Evolutionary conservation across 2,888 invertebrate genomes (phyloP), one percentile per base, ranked within the genome.

Genomic region (Pammene aurita): DNA sequence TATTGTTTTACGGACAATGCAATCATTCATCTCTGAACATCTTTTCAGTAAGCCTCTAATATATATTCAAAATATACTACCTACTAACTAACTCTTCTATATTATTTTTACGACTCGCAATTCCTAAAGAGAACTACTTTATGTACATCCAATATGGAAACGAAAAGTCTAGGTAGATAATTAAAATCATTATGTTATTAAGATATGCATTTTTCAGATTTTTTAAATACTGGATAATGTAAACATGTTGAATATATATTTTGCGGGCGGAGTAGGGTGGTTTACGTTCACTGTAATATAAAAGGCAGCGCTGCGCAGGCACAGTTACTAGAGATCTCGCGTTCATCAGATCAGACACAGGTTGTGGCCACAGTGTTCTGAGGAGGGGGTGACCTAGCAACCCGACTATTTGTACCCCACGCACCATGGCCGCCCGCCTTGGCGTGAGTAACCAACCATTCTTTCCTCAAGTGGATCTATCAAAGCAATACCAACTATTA

Each of bases 221-320:
- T 75, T 75, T 26, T 26, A 26, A 26, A 14, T 48, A 9, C 16
- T 71, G 61, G 72, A 71, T 77, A 76, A 82, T 77, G 77, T 80
- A 78, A 79, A 74, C 74, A 72, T 74, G 79, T 78, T 81, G 77
- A 75, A 79, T 77, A 78, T 76, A 72, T 77, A 77, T 78, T 81
- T 78, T 74, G 68, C 72, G 74, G 52, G 50, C 71, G 77, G 81
- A 84, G 90, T 85, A 89, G 89, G 89, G 89, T 88, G 81, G 84
- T 80, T 83, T 76, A 81, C 87, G 81, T 89, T 90, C 90, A 87
- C 89, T 83, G 84, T 83, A 80, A 86, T 90, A 91, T 90, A 91
- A 83, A 90, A 89, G 87, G 82, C 83, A 72, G 71, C 77, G 75
- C 77, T 76, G 71, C 74, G 73, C 72, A 74, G 72, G 71, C 72